phyloP scores from a whole-genome alignment of 1,140 invertebrate genomes.

The Vanessa tameamea region DNA sequence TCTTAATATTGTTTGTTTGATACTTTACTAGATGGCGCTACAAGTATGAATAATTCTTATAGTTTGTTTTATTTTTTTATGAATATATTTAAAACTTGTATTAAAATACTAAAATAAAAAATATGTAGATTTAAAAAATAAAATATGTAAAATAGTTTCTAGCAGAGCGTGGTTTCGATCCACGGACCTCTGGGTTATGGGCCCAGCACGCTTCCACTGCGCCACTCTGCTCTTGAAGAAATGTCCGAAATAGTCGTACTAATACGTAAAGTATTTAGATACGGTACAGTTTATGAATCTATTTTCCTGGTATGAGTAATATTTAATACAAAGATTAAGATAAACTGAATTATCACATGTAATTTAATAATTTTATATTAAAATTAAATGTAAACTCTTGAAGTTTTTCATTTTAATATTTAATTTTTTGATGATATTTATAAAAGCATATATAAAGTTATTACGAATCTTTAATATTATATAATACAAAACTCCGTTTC shows the following conservation, averaged over 20 bases:
- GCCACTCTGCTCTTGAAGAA: constrained; percentile 44
- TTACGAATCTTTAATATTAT: too few species aligned
- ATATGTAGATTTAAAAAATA: background rate
- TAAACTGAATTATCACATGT: too few species aligned
- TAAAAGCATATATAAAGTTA: too few species aligned
- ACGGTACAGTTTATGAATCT: background rate
- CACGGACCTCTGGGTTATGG: constrained; percentile 56
- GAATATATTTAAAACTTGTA: background rate
- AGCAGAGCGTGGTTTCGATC: constrained; percentile 55
- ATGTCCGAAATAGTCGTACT: background rate
- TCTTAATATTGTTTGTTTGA: background rate
- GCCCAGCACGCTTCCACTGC: constrained; percentile 56
- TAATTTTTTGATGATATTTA: too few species aligned
- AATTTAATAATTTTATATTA: too few species aligned
- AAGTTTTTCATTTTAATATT: too few species aligned
- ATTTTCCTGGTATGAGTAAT: background rate
- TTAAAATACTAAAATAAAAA: constrained; percentile 1
- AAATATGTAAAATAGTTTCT: constrained; percentile 33
- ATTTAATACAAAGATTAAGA: too few species aligned
- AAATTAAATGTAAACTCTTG: too few species aligned
- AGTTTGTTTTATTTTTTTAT: too few species aligned
- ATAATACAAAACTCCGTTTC: too few species aligned
- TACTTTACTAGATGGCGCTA: constrained; percentile 1
- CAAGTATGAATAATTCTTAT: background rate
- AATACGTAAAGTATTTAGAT: background rate